Evolutionary conservation across 1,140 invertebrate species (phyloP), one percentile per base, ranked within the genome.

Genomic region (Bombus superbus): DNA sequence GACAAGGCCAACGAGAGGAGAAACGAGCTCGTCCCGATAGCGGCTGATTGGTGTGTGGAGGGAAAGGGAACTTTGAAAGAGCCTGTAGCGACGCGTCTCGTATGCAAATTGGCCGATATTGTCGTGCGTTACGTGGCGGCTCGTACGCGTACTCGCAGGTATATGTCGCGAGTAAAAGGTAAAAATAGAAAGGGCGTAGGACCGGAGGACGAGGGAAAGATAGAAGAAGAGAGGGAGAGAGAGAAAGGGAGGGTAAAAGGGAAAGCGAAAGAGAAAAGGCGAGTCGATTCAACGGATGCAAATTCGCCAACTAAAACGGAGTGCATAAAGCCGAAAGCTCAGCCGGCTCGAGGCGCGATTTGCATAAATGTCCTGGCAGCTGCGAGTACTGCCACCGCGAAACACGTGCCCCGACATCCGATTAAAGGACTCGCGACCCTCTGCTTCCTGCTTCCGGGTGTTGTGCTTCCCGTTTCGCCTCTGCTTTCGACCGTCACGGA

Each of bases 351-450:
- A 90, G 88, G 88, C 89, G 73, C 87, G 92, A 94, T 94, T 94
- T 94, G 93, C 94, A 94, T 94, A 94, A 94, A 93, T 94, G 93
- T 94, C 92, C 91, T 90, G 91, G 93, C 94, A 94, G 93, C 93
- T 94, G 92, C 91, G 85, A 88, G 85, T 85, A 85, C 53, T 89
- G 92, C 87, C 88, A 86, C 89, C 90, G 89, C 89, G 91, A 92
- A 94, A 93, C 93, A 93, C 93, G 93, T 94, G 93, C 91, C 92
- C 89, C 89, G 88, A 92, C 92, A 92, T 93, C 91, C 92, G 93
- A 94, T 94, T 92, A 93, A 91, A 93, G 92, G 88, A 88, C 89
- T 89, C 74, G 87, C 87, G 81, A 86, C 87, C 86, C 85, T 88
- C 84, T 80, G 83, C 89, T 91, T 91, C 89, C 90, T 88, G 75